A percentile compares a stretch with the other conserved stretches of the same genome.
These are phyloP conservation scores for Sebastes paucispinis DNA, from an alignment of 2,797 vertebrate genomes.

Conservation along the genomic window DNA sequence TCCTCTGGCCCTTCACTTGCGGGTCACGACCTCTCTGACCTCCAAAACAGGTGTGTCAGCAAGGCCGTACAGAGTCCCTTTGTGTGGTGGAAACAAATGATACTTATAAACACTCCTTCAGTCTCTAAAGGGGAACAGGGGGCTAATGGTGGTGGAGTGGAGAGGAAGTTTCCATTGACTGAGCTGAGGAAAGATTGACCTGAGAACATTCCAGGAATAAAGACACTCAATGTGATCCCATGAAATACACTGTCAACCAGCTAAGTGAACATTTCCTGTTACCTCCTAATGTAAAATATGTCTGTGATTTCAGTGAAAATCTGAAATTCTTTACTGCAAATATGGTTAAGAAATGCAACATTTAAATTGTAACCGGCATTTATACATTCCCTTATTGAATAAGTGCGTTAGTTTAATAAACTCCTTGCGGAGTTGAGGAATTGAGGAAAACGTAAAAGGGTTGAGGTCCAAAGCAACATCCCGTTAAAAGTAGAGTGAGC, in stretches of 20 bases:
- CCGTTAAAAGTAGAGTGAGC: neutral
- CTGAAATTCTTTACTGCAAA: neutral
- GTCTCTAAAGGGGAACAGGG: neutral
- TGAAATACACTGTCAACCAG: neutral
- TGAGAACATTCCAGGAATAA: neutral
- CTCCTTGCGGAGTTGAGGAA: neutral
- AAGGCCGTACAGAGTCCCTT: slow-evolving; percentile 20
- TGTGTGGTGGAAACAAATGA: slow-evolving; percentile 50
- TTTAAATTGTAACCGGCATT: neutral
- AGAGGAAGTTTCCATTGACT: slow-evolving; percentile 19
- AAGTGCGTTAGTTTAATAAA: neutral
- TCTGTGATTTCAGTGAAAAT: neutral
- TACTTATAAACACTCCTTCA: slow-evolving; percentile 1
- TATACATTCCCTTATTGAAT: neutral
- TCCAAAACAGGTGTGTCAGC: slow-evolving; percentile 59
- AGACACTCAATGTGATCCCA: neutral
- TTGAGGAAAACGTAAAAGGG: neutral
- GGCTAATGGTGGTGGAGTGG: neutral
- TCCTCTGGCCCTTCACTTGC: slow-evolving; percentile 14
- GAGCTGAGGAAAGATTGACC: neutral
- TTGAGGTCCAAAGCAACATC: neutral
- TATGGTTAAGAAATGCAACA: no score
- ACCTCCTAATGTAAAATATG: neutral
- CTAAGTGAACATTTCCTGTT: slow-evolving; percentile 1
- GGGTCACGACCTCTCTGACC: slow-evolving; percentile 55